Evolutionary conservation across 2,113 vertebrate genomes (phyloP).

Genomic region (rabbit (Oryctolagus cuniculus)): mOryCun1.1 NC_091438.1:90787501-90788000

Average conservation of each 20-base stretch:
- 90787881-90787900: neutral
- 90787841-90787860: neutral
- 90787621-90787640: neutral
- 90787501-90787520: neutral
- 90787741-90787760: neutral
- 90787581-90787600: neutral
- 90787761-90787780: neutral
- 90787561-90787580: neutral
- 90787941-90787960: constrained; percentile 17
- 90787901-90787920: neutral
- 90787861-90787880: neutral
- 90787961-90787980: neutral
- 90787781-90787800: neutral
- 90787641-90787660: neutral
- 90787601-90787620: neutral
- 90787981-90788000: too few species aligned
- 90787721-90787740: neutral
- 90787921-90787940: neutral
- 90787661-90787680: neutral
- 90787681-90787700: neutral
- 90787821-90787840: neutral
- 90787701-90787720: neutral
- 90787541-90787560: neutral
- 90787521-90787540: neutral
- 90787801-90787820: constrained; percentile 1